These are phyloP conservation scores for Gasterosteus aculeatus DNA, from an alignment of 2,113 vertebrate genomes.

Conservation along the genomic window DNA sequence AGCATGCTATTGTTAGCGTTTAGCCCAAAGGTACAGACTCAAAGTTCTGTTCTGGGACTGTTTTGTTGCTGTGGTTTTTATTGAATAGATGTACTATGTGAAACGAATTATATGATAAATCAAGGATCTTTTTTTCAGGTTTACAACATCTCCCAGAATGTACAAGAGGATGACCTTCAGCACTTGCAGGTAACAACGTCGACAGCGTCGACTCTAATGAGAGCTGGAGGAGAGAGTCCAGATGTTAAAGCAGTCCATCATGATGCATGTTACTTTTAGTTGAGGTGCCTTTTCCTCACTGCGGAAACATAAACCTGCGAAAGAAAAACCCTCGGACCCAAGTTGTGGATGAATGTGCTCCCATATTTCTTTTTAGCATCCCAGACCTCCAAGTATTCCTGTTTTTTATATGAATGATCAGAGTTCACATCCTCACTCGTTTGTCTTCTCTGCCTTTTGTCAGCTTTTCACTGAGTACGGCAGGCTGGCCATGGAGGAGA, in stretches of 20 bases:
- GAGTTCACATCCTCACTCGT: neutral
- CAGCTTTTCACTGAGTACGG: conserved; percentile 99
- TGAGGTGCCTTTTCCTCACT: neutral
- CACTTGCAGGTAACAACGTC: conserved; percentile 85
- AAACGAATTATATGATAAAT: neutral
- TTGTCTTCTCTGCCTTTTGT: neutral
- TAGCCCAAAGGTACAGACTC: neutral
- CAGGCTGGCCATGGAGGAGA: conserved; percentile 97
- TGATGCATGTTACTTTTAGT: neutral
- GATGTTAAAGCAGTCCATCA: neutral
- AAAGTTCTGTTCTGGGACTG: neutral
- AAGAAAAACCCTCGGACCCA: neutral
- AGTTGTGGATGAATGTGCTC: neutral
- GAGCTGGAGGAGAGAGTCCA: neutral
- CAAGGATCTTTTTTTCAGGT: conserved; percentile 76
- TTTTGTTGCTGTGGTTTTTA: neutral
- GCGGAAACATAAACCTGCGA: neutral
- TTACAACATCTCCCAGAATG: conserved; percentile 93
- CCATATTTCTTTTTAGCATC: neutral
- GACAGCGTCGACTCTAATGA: neutral
- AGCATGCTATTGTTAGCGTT: too few species aligned
- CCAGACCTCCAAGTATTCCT: neutral
- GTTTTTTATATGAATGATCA: neutral
- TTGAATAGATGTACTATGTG: neutral
- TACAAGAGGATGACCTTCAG: conserved; percentile 92